phyloP scores from a whole-genome alignment of 1,140 invertebrate genomes.

The Conopomorpha cramerella region DNA sequence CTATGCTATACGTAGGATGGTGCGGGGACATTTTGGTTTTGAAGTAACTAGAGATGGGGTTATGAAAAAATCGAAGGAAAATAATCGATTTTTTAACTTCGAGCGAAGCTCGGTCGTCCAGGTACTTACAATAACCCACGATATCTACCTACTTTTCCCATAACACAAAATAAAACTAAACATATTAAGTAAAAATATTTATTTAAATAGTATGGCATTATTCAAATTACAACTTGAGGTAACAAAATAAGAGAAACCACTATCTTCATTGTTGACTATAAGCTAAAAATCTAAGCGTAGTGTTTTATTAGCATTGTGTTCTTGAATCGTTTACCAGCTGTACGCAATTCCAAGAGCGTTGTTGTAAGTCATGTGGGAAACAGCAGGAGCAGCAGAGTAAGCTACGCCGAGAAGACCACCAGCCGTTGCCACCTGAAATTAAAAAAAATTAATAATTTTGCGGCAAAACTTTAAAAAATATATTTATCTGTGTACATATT shows the following conservation, averaged over 20 bases:
- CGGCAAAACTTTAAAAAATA: too few relatives aligned
- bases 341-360: conserved; percentile 65
- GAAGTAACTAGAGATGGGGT: too few relatives aligned
- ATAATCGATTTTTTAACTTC: too few relatives aligned
- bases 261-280: conserved; percentile 5
- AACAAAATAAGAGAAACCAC: conserved; percentile 44
- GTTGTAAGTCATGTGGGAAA: conserved; percentile 69
- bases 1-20: too few relatives aligned
- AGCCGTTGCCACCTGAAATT: conserved; percentile 38
- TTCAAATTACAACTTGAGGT: conserved; percentile 39
- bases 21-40: too few relatives aligned
- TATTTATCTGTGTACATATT: too few relatives aligned
- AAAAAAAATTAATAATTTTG: too few relatives aligned
- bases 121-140: too few relatives aligned
- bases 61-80: too few relatives aligned
- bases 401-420: conserved; percentile 57
- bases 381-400: conserved; percentile 69
- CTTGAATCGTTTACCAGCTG: conserved; percentile 54
- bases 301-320: neutral
- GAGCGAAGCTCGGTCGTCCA: too few relatives aligned
- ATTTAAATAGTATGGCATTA: conserved; percentile 18
- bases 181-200: conserved; percentile 5
- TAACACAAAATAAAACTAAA: neutral
- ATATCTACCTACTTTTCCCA: too few relatives aligned
- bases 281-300: conserved; percentile 4